Percentiles rank a stretch among this genome's conserved stretches.
Evolutionary conservation across 2,888 invertebrate genomes (phyloP).

Genomic region (Orthonevra nobilis): DNA sequence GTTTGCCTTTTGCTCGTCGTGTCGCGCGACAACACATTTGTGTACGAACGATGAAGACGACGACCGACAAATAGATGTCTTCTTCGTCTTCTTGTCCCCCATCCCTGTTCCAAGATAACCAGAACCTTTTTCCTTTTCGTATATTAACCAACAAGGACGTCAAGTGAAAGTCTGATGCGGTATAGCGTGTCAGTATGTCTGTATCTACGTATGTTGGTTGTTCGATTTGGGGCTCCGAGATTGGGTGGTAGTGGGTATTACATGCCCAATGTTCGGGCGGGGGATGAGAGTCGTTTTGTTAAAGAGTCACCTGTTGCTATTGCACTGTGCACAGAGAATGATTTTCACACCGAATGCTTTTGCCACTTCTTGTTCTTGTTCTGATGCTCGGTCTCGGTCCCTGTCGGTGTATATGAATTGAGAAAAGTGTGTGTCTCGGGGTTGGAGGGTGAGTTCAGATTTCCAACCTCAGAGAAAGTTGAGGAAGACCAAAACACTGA

Average conservation of each 20-base stretch:
- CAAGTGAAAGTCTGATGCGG: conserved; percentile 57
- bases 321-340: conserved; percentile 59
- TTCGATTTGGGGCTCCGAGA: not conserved
- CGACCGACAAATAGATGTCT: conserved; percentile 58
- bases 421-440: conserved; percentile 21
- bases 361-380: conserved; percentile 22
- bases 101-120: conserved; percentile 64
- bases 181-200: conserved; percentile 22
- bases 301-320: conserved; percentile 68
- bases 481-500: conserved; percentile 53
- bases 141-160: conserved; percentile 66
- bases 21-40: conserved; percentile 65
- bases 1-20: conserved; percentile 26
- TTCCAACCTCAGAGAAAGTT: conserved; percentile 60
- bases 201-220: conserved; percentile 26
- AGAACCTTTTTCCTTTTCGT: conserved; percentile 68
- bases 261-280: too few relatives aligned
- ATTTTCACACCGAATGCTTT: conserved; percentile 57
- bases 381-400: too few relatives aligned
- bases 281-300: conserved; percentile 60
- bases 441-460: conserved; percentile 9
- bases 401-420: conserved; percentile 27
- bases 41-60: conserved; percentile 54
- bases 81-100: conserved; percentile 27
- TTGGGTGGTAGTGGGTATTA: too few relatives aligned